Percentiles rank a stretch among this genome's conserved stretches.
Evolutionary conservation across 2,797 vertebrate genomes (phyloP).

Genomic region (Takifugu rubripes): DNA sequence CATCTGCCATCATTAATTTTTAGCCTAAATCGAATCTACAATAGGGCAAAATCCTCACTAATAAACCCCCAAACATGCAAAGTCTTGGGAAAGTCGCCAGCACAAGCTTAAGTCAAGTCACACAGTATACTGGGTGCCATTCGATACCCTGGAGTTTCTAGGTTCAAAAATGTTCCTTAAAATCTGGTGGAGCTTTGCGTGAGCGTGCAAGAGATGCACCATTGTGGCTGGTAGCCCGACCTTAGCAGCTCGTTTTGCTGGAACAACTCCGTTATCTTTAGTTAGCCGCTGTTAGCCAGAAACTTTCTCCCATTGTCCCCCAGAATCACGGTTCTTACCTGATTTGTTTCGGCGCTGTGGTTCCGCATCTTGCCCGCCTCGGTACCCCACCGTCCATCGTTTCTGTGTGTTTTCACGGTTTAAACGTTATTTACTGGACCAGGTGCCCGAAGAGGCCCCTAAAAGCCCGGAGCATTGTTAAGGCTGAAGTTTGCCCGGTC

Average conservation of each 20-base stretch:
- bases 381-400: slow-evolving; percentile 30
- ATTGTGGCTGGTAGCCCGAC: background rate
- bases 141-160: too few relatives aligned
- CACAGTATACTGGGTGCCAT: too few relatives aligned
- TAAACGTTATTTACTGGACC: background rate
- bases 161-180: too few relatives aligned
- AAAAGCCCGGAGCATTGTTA: background rate
- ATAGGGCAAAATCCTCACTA: too few relatives aligned
- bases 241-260: slow-evolving; percentile 14
- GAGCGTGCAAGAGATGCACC: too few relatives aligned
- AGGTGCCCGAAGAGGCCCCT: background rate
- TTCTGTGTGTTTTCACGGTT: background rate
- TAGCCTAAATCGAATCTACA: too few relatives aligned
- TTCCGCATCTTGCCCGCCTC: slow-evolving; percentile 35
- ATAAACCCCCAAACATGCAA: too few relatives aligned
- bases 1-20: too few relatives aligned
- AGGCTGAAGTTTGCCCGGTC: slow-evolving; percentile 10
- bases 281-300: slow-evolving; percentile 52
- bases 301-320: slow-evolving; percentile 69
- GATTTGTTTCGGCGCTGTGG: slow-evolving; percentile 30
- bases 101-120: too few relatives aligned
- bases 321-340: slow-evolving; percentile 52
- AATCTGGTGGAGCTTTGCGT: too few relatives aligned
- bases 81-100: too few relatives aligned
- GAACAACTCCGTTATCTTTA: slow-evolving; percentile 20